Base-by-base conservation (phyloP, 2,888 invertebrate species). In the Drosophila affinis region DNA sequence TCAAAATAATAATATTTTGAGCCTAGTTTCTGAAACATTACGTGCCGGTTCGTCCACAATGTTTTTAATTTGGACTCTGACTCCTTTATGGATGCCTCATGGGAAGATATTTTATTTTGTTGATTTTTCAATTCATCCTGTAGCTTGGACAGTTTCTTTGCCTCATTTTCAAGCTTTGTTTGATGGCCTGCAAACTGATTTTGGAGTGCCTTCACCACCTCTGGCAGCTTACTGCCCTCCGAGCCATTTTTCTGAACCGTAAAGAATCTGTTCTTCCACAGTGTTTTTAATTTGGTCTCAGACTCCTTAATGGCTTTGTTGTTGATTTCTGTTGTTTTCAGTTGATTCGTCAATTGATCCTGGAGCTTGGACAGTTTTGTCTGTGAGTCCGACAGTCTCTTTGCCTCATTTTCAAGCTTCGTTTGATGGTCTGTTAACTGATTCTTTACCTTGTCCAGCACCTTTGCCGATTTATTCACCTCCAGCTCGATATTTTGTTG, bases 1-100 rank as follows among this genome's bases (percentile, higher is more conserved):
- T 72, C 64, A 3, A 72, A 58, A 5, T 64, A 72, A n/a, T 72
- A 72, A 14, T 27, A 72, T 12, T 72, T 72, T 9, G 45, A 51
- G 7, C 71, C 72, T 1, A 71, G 18, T 58, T 72, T 53, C 0
- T 24, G 14, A 32, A 72, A 71, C 2, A 3, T 14, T 1, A 39
- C 39, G 2, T n/a, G 7, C 14, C 39, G 39, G 4, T 39, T 39
- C n/a, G n/a, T 14, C 39, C 39, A 39, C 39, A 39, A 14, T 14
- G 39, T 39, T 39, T 7, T 39, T 3, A 39, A n/a, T n/a, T n/a
- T 39, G 3, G 39, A 39, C n/a, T 39, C n/a, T 1, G 39, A 39
- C n/a, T 39, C 39, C 39, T 39, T 39, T n/a, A 39, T 39, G n/a
- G 39, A 14, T 39, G 39, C 39, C 39, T 39, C 39, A 3, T 39